phyloP scores from a whole-genome alignment of 2,888 invertebrate genomes.

The Eudemis profundana region DNA sequence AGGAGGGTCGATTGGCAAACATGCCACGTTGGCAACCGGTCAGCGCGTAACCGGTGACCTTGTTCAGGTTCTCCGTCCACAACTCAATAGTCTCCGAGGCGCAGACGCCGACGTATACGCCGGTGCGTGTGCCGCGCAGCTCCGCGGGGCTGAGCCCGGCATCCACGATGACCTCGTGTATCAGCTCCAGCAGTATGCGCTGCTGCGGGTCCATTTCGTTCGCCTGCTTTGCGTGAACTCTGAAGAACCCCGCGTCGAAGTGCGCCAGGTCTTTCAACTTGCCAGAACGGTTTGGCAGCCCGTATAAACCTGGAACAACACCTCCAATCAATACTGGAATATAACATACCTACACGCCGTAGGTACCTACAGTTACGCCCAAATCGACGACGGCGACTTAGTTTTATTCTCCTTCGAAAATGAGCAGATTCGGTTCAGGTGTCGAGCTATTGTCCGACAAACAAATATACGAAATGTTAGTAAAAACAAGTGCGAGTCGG shows the following conservation, averaged over 20 bases:
- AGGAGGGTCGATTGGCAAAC: slow-evolving; percentile 98
- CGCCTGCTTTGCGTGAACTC: slow-evolving; percentile 96
- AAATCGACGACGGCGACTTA: no score
- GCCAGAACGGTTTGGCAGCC: slow-evolving; percentile 92
- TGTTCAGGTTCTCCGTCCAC: slow-evolving; percentile 94
- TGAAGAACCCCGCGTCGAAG: slow-evolving; percentile 96
- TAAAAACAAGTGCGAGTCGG: no score
- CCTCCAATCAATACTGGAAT: no score
- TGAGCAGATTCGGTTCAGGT: no score
- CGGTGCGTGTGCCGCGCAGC: slow-evolving; percentile 94
- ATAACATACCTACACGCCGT: no score
- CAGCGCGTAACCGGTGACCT: slow-evolving; percentile 94
- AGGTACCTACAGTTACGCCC: no score
- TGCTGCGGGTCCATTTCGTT: slow-evolving; percentile 97
- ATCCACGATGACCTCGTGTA: no score
- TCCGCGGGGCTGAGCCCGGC: slow-evolving; percentile 93
- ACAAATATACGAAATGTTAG: no score
- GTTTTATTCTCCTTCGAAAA: no score
- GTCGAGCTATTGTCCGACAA: no score
- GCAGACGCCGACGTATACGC: slow-evolving; percentile 97
- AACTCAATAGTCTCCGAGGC: slow-evolving; percentile 96
- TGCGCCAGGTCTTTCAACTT: slow-evolving; percentile 92
- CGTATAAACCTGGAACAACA: slow-evolving; percentile 91
- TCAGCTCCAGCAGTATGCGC: no score
- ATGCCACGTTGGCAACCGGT: slow-evolving; percentile 98